These are phyloP conservation scores for Dermolepida albohirtum DNA, from an alignment of 2,888 invertebrate species.

Conservation along the genomic window DNA sequence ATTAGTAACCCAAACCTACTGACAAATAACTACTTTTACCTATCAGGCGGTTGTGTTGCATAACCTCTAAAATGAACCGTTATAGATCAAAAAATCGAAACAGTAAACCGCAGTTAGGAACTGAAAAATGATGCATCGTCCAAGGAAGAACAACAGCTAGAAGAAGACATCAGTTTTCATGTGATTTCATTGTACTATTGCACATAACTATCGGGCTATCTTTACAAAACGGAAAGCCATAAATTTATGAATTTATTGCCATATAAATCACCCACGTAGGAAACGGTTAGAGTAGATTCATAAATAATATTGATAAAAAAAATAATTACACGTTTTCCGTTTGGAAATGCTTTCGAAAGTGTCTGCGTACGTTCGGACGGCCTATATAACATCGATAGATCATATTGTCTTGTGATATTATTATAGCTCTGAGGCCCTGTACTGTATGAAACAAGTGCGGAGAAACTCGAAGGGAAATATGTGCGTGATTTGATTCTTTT, in stretches of 20 bases:
- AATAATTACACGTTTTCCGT: slow-evolving; percentile 35
- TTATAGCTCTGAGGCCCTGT: slow-evolving; percentile 30
- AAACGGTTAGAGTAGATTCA: slow-evolving; percentile 34
- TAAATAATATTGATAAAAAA: slow-evolving; percentile 35
- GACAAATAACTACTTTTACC: slow-evolving; percentile 23
- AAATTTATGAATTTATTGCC: slow-evolving; percentile 36
- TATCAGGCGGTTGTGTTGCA: not conserved
- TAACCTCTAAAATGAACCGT: slow-evolving; percentile 4
- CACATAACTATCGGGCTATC: slow-evolving; percentile 34
- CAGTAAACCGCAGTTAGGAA: slow-evolving; percentile 16
- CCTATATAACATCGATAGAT: slow-evolving; percentile 34
- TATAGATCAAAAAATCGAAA: slow-evolving; percentile 16
- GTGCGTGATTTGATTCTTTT: not conserved
- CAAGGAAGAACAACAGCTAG: slow-evolving; percentile 7
- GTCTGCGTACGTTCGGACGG: not conserved
- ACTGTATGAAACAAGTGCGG: not conserved
- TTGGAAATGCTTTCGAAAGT: slow-evolving; percentile 26
- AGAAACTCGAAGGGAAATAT: not conserved
- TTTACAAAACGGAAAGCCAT: slow-evolving; percentile 33
- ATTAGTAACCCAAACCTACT: slow-evolving; percentile 4
- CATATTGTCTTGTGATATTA: slow-evolving; percentile 36
- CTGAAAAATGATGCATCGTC: too few relatives aligned
- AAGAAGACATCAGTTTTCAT: slow-evolving; percentile 37
- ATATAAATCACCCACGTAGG: slow-evolving; percentile 30
- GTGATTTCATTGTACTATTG: slow-evolving; percentile 24